A percentile compares a stretch with the other conserved stretches of the same genome.
Evolutionary conservation across 2,888 invertebrate genomes (phyloP).

Genomic region (Conomelus anceps): DNA sequence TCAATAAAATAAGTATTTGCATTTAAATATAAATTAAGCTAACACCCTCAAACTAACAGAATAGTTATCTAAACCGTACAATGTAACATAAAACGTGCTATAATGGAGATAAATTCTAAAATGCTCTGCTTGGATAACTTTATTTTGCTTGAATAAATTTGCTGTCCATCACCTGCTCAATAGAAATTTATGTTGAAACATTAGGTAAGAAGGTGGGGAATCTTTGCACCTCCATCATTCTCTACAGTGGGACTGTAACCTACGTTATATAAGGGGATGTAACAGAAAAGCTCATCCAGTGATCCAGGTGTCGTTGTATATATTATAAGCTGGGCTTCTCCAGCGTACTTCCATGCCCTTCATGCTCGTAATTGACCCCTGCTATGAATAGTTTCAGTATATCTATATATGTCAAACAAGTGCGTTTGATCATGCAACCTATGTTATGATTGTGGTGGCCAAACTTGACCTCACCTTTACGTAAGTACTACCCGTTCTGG

Average conservation of each 20-base stretch:
- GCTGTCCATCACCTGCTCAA: neutral
- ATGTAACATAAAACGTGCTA: neutral
- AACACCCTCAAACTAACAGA: no score
- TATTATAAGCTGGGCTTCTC: no score
- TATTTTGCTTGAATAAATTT: neutral
- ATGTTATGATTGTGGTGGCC: neutral
- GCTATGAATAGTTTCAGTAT: neutral
- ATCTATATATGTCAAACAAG: neutral
- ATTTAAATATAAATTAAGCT: no score
- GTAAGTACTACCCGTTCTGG: neutral
- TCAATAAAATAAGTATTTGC: no score
- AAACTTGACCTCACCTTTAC: neutral
- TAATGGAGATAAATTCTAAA: no score
- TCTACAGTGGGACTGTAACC: no score
- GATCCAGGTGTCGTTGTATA: neutral
- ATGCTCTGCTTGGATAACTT: neutral
- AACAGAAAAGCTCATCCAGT: neutral
- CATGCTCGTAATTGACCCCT: neutral
- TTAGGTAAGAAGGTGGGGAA: neutral
- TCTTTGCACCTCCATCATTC: neutral
- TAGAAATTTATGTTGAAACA: neutral
- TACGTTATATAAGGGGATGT: neutral
- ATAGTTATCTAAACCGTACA: no score
- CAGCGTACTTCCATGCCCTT: no score
- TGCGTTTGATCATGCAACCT: neutral